These are phyloP conservation scores for Lycodopsis pacificus DNA, from an alignment of 2,797 vertebrate species.

Conservation along the genomic window DNA sequence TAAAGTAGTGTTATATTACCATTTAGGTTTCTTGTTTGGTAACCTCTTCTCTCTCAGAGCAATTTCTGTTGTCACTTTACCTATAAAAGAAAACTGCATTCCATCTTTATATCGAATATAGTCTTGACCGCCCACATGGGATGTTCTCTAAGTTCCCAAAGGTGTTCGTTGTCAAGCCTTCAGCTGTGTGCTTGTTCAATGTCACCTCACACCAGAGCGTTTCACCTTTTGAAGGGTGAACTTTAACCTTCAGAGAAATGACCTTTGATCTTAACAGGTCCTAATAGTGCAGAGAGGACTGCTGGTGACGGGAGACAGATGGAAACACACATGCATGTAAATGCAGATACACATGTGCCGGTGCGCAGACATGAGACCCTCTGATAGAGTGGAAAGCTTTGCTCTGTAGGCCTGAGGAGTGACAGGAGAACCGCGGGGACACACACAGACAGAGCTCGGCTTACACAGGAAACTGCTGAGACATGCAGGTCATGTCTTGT, in stretches of 20 bases:
- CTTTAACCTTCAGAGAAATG: constrained; percentile 72
- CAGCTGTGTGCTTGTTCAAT: constrained; percentile 76
- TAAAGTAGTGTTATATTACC: not conserved
- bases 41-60: not conserved
- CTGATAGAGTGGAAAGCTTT: constrained; percentile 66
- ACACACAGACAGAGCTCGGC: constrained; percentile 46
- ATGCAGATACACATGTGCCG: constrained; percentile 63
- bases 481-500: constrained; percentile 77
- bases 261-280: constrained; percentile 79
- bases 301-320: constrained; percentile 80
- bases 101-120: constrained; percentile 47
- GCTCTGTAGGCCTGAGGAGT: constrained; percentile 69
- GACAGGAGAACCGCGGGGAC: constrained; percentile 67
- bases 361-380: constrained; percentile 53
- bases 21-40: not conserved
- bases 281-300: constrained; percentile 75
- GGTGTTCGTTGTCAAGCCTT: constrained; percentile 63
- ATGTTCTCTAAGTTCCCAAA: constrained; percentile 48
- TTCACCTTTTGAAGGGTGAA: constrained; percentile 74
- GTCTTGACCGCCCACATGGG: constrained; percentile 26
- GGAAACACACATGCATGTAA: constrained; percentile 66
- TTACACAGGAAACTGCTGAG: constrained; percentile 83
- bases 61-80: constrained; percentile 14
- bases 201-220: constrained; percentile 77
- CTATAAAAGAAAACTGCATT: constrained; percentile 15